A percentile compares a stretch with the other conserved stretches of the same genome.
These are phyloP conservation scores for Lycaena phlaeas DNA, from an alignment of 2,888 invertebrate species.

Conservation along the genomic window DNA sequence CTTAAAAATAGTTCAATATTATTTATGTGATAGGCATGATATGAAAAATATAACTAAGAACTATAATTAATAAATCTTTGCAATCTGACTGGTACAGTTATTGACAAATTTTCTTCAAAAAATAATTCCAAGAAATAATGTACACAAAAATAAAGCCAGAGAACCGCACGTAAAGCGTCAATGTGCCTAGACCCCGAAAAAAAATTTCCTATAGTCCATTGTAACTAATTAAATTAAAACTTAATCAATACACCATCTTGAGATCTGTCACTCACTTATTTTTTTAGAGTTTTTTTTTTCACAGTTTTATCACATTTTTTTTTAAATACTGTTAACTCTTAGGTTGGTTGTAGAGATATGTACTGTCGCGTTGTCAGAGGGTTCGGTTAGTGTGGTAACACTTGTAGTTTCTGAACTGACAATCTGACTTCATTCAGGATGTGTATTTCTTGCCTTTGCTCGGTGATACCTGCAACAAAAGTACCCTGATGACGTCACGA, in stretches of 20 bases:
- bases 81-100: too few species aligned
- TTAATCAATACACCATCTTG: constrained; percentile 50
- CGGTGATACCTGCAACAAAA: constrained; percentile 41
- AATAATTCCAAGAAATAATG: too few species aligned
- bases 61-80: too few species aligned
- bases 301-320: constrained; percentile 64
- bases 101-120: too few species aligned
- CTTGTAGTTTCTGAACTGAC: constrained; percentile 44
- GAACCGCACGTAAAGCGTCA: not conserved
- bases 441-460: constrained; percentile 54
- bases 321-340: constrained; percentile 58
- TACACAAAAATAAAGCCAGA: too few species aligned
- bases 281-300: constrained; percentile 54
- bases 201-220: constrained; percentile 35
- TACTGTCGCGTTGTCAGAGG: constrained; percentile 29
- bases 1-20: too few species aligned
- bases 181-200: not conserved
- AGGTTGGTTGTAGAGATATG: constrained; percentile 30
- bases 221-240: constrained; percentile 48
- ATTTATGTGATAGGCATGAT: too few species aligned
- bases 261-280: constrained; percentile 67
- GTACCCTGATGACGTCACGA: not conserved
- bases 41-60: too few species aligned
- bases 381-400: constrained; percentile 33
- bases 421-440: constrained; percentile 52